phyloP scores from a whole-genome alignment of 1,140 invertebrate species.

The Elymnias hypermnestra region DNA sequence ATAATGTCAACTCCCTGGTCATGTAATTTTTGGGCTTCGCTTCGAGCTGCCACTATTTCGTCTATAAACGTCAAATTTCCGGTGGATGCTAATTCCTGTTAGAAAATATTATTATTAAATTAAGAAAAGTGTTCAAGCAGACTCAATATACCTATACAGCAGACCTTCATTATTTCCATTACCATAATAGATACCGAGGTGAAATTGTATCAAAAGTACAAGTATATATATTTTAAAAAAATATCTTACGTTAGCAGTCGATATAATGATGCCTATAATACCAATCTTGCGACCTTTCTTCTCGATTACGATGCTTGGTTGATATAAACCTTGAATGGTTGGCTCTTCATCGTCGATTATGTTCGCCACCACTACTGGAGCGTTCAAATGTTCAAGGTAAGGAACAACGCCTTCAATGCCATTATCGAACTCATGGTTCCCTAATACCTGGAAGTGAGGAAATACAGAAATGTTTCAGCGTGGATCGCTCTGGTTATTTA shows the following conservation, averaged over 20 bases:
- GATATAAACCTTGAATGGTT: constrained; percentile 78
- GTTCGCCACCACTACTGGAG: constrained; percentile 84
- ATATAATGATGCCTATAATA: constrained; percentile 88
- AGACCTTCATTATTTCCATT: no score
- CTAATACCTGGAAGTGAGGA: constrained; percentile 80
- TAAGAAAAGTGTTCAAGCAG: no score
- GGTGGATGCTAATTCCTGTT: constrained; percentile 77
- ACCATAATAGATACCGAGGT: no score
- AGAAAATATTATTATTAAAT: no score
- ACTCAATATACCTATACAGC: no score
- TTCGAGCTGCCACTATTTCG: constrained; percentile 80
- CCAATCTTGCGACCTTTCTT: constrained; percentile 83
- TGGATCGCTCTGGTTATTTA: not conserved
- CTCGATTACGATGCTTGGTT: constrained; percentile 78
- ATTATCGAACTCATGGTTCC: constrained; percentile 94
- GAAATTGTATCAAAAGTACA: no score
- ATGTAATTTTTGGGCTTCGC: constrained; percentile 80
- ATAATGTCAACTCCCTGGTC: constrained; percentile 83
- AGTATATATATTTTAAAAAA: constrained; percentile 9
- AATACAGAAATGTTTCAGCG: not conserved
- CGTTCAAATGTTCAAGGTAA: constrained; percentile 81
- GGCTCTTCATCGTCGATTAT: constrained; percentile 85
- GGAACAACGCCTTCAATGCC: constrained; percentile 84
- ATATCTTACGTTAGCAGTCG: constrained; percentile 81
- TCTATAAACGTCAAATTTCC: constrained; percentile 80